These are phyloP conservation scores for Phataginus tricuspis DNA, from an alignment of 2,797 vertebrate genomes.

Conservation along the genomic window DNA sequence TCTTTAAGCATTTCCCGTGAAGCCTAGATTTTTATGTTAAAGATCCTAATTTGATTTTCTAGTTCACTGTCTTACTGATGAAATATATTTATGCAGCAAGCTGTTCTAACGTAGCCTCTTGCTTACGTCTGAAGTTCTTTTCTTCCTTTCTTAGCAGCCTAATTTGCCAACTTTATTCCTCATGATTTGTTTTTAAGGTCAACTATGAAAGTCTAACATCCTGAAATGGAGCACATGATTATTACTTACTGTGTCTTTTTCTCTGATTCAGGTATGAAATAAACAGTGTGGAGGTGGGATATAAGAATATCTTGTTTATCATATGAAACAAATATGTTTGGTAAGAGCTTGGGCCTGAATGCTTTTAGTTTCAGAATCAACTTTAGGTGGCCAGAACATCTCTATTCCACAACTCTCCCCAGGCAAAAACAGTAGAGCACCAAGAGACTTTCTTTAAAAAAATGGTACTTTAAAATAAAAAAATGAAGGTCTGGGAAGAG, in stretches of 20 bases:
- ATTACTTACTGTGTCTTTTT: slow-evolving; percentile 48
- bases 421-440: background rate
- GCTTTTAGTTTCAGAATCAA: slow-evolving; percentile 45
- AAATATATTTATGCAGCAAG: slow-evolving; percentile 55
- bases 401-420: background rate
- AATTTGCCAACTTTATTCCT: slow-evolving; percentile 48
- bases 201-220: slow-evolving; percentile 15
- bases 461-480: background rate
- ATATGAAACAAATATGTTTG: slow-evolving; percentile 29
- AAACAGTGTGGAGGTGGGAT: slow-evolving; percentile 1
- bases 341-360: background rate
- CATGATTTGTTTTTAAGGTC: slow-evolving; percentile 69
- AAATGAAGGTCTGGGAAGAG: background rate
- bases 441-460: background rate
- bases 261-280: slow-evolving; percentile 32
- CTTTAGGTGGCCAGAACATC: background rate
- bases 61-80: slow-evolving; percentile 65
- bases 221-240: slow-evolving; percentile 52
- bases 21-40: slow-evolving; percentile 67
- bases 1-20: slow-evolving; percentile 44
- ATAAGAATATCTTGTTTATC: slow-evolving; percentile 44
- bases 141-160: background rate
- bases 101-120: slow-evolving; percentile 21
- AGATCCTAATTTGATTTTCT: slow-evolving; percentile 71
- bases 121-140: slow-evolving; percentile 20